Evolutionary conservation across 2,888 invertebrate species (phyloP).

Genomic region (Aspidiotus destructor): DNA sequence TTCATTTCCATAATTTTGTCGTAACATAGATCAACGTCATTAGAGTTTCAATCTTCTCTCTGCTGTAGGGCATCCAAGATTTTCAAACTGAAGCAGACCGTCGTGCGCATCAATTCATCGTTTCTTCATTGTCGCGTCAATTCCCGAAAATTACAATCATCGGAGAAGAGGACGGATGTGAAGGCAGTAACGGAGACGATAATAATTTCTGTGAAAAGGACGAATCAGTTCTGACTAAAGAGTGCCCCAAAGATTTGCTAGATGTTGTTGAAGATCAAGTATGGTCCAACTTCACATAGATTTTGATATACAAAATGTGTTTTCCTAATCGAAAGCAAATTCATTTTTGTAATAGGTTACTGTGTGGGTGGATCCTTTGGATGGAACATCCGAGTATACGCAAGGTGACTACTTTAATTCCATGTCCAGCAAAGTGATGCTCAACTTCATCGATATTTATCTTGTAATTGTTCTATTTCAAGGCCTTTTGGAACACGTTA

Average conservation of each 20-base stretch:
- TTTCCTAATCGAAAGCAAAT: not conserved
- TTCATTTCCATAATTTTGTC: not conserved
- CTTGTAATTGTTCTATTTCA: slow-evolving; percentile 35
- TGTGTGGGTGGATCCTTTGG: slow-evolving; percentile 96
- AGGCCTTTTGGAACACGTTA: slow-evolving; percentile 92
- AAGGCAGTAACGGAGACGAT: slow-evolving; percentile 43
- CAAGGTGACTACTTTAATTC: slow-evolving; percentile 51
- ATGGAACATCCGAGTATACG: slow-evolving; percentile 97
- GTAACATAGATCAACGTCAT: not conserved
- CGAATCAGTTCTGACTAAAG: slow-evolving; percentile 52
- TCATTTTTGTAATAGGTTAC: slow-evolving; percentile 49
- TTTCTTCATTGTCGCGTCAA: slow-evolving; percentile 70
- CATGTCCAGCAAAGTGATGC: too few relatives aligned
- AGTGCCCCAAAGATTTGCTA: slow-evolving; percentile 59
- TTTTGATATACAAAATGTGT: not conserved
- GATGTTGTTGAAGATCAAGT: slow-evolving; percentile 34
- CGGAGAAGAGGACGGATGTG: slow-evolving; percentile 71
- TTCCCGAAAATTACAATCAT: slow-evolving; percentile 78
- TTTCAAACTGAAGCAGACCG: slow-evolving; percentile 97
- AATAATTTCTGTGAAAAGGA: slow-evolving; percentile 59
- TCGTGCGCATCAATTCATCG: slow-evolving; percentile 85
- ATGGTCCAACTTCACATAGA: not conserved
- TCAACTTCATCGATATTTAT: too few relatives aligned
- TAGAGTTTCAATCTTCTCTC: slow-evolving; percentile 18
- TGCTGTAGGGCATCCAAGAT: slow-evolving; percentile 62